Conservation (phyloP, 1,140 invertebrate genomes). For the Bradynema listronoti region DNA sequence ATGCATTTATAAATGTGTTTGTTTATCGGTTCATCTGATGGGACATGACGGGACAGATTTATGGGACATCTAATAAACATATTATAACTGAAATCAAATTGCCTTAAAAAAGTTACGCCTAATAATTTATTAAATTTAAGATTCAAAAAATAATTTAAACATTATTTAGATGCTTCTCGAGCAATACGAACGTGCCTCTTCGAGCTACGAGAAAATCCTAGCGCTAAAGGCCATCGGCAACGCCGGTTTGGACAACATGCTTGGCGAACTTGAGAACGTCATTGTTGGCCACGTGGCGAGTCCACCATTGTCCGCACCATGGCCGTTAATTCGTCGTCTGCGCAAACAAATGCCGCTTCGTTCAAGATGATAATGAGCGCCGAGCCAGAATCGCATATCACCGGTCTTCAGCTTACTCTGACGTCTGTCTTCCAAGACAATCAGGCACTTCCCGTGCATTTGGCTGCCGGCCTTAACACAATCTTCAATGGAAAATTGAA, state of each 20-base stretch:
- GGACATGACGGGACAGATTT: no score
- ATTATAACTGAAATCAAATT: no score
- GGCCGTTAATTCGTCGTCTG: conserved; percentile 49
- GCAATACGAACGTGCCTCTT: conserved; percentile 23
- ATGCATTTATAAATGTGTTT: no score
- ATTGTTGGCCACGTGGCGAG: conserved; percentile 29
- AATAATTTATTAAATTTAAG: no score
- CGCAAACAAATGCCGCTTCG: conserved; percentile 40
- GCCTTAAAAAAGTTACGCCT: no score
- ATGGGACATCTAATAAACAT: no score
- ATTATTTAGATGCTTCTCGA: conserved; percentile 33
- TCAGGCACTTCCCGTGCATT: conserved; percentile 41
- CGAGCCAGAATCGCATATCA: conserved; percentile 16
- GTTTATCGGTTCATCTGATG: no score
- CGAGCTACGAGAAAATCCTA: conserved; percentile 46
- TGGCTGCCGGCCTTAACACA: conserved; percentile 40
- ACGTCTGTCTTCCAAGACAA: conserved; percentile 50
- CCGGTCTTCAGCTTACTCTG: conserved; percentile 42
- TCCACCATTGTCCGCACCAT: conserved; percentile 35
- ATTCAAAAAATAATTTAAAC: conserved; percentile 5
- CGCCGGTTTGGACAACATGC: conserved; percentile 42
- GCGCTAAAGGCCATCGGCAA: conserved; percentile 46
- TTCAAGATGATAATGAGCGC: conserved; percentile 38
- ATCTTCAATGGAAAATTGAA: conserved; percentile 19
- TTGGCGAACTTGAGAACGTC: conserved; percentile 46